These are phyloP conservation scores for Embidobia sp. DNA, from an alignment of 2,888 invertebrate genomes.

Conservation along the genomic window DNA sequence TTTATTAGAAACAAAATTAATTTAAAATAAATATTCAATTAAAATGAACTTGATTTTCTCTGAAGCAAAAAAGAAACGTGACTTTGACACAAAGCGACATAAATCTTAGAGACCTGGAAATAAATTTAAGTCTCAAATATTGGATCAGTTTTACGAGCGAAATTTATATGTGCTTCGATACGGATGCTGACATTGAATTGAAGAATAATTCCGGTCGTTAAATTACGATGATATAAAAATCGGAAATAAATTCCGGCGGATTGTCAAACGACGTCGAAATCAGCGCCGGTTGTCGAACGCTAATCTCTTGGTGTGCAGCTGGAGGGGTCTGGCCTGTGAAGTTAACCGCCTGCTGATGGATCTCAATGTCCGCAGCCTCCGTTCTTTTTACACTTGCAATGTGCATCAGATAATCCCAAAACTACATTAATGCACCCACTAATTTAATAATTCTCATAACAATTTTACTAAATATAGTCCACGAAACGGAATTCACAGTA, in stretches of 20 bases:
- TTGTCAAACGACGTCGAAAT: conserved; percentile 10
- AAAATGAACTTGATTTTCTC: too few species aligned
- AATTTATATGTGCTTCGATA: not conserved
- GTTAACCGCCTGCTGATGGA: conserved; percentile 40
- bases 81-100: not conserved
- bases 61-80: not conserved
- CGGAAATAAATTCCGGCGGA: conserved; percentile 15
- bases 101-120: not conserved
- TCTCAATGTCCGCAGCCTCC: conserved; percentile 17
- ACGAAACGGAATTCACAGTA: not conserved
- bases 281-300: conserved; percentile 14
- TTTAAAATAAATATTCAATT: too few species aligned
- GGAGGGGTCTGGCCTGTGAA: conserved; percentile 29
- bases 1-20: too few species aligned
- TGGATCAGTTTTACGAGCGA: conserved; percentile 5
- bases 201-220: conserved; percentile 23
- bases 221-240: conserved; percentile 14
- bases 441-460: conserved; percentile 18
- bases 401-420: conserved; percentile 32
- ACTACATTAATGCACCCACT: conserved; percentile 34
- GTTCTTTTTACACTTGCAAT: conserved; percentile 30
- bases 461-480: conserved; percentile 8
- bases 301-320: conserved; percentile 23
- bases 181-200: not conserved
- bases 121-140: conserved; percentile 9